Evolutionary conservation across 2,113 vertebrate genomes (phyloP).

Genomic region (Apodemus speciosus): DNA sequence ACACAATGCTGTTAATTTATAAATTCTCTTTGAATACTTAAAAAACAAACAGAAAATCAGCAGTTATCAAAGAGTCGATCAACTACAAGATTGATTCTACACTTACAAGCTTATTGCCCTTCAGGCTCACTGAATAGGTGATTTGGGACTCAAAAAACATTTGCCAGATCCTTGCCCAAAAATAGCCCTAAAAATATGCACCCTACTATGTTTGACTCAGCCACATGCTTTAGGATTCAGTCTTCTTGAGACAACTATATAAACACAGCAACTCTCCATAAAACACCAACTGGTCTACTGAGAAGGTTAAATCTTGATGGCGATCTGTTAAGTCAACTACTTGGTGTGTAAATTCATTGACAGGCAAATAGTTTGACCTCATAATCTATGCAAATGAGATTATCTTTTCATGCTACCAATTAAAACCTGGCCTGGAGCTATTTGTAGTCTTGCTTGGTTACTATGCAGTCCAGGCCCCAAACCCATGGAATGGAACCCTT

Average conservation of each 20-base stretch:
- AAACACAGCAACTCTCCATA: background rate
- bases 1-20: background rate
- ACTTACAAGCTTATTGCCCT: background rate
- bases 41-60: conserved; percentile 38
- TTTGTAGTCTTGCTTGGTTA: background rate
- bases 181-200: background rate
- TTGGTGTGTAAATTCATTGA: background rate
- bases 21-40: conserved; percentile 9
- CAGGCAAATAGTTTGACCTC: conserved; percentile 22
- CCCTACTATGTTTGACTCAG: background rate
- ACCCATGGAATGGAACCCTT: background rate
- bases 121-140: conserved; percentile 2
- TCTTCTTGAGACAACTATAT: background rate
- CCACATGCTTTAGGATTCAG: background rate
- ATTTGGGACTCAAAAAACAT: background rate
- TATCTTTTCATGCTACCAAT: background rate
- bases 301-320: background rate
- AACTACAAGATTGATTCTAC: background rate
- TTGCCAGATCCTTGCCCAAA: conserved; percentile 22
- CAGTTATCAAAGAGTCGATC: background rate
- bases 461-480: background rate
- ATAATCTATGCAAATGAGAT: background rate
- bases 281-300: background rate
- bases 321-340: background rate
- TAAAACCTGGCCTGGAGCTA: conserved; percentile 22